Evolutionary conservation across 2,797 vertebrate species (phyloP).

Genomic region (Malurus splendens): DNA sequence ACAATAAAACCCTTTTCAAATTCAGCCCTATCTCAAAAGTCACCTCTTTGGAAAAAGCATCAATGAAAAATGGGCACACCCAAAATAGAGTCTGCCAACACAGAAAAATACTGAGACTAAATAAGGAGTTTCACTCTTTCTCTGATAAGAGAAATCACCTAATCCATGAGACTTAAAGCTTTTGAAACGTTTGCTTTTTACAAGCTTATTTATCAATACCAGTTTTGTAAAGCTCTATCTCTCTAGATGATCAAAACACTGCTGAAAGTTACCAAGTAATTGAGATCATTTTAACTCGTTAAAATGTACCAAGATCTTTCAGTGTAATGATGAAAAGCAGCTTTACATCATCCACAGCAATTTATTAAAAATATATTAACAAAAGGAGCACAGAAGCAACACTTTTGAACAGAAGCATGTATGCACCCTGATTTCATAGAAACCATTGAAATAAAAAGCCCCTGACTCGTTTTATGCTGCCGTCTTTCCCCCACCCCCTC

Average conservation of each 20-base stretch:
- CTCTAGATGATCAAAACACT: background rate
- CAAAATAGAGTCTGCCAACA: background rate
- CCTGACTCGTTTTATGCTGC: background rate
- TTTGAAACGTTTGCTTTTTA: background rate
- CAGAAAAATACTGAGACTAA: background rate
- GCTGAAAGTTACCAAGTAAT: background rate
- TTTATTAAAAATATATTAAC: background rate
- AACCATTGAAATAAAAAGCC: background rate
- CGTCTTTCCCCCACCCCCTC: background rate
- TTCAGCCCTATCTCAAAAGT: background rate
- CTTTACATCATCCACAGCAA: background rate
- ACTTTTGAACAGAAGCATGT: background rate
- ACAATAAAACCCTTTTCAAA: background rate
- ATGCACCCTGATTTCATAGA: background rate
- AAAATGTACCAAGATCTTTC: background rate
- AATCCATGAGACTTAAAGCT: background rate
- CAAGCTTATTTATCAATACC: background rate
- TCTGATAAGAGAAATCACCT: background rate
- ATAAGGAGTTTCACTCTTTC: background rate
- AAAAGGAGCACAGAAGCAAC: background rate
- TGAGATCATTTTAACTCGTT: background rate
- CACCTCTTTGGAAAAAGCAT: background rate
- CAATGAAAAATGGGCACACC: background rate
- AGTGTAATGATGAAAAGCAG: background rate
- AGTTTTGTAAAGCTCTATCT: background rate